Conservation (phyloP, 1,140 invertebrate species). For the Zaprionus capensis region DNA sequence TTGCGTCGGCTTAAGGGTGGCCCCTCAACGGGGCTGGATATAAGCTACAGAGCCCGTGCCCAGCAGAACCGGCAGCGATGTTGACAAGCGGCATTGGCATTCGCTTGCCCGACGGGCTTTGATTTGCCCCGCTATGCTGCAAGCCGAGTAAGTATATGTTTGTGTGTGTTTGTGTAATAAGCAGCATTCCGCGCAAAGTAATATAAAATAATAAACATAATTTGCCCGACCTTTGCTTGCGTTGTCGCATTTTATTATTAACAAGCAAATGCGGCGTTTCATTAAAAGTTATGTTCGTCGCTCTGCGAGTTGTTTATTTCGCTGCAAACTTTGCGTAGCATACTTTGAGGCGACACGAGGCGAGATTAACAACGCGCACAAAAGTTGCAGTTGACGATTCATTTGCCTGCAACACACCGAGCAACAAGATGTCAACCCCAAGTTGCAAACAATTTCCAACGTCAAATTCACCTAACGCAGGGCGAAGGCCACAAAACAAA, state of each 20-base stretch:
- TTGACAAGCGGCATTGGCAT: constrained; percentile 67
- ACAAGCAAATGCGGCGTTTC: constrained; percentile 76
- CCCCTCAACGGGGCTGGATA: constrained; percentile 5
- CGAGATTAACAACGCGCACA: constrained; percentile 52
- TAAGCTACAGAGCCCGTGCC: neutral
- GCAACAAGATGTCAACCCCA: neutral
- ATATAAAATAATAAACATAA: constrained; percentile 81
- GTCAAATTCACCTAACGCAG: neutral
- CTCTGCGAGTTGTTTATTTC: constrained; percentile 14
- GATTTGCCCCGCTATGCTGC: constrained; percentile 47
- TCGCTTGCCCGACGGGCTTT: constrained; percentile 61
- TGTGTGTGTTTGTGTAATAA: constrained; percentile 50
- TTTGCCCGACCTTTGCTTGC: constrained; percentile 55
- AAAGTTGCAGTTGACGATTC: constrained; percentile 28
- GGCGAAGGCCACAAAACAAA: constrained; percentile 51
- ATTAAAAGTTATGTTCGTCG: constrained; percentile 77
- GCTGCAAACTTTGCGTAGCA: constrained; percentile 42
- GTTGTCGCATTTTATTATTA: constrained; percentile 76
- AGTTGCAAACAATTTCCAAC: constrained; percentile 11
- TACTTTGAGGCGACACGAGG: constrained; percentile 61
- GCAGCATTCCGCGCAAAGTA: constrained; percentile 56
- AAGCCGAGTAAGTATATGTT: neutral
- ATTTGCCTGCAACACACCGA: neutral
- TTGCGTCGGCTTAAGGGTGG: constrained; percentile 27
- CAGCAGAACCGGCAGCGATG: constrained; percentile 34